Evolutionary conservation across 2,888 invertebrate genomes (phyloP).

Genomic region (Apodemia duryi): DNA sequence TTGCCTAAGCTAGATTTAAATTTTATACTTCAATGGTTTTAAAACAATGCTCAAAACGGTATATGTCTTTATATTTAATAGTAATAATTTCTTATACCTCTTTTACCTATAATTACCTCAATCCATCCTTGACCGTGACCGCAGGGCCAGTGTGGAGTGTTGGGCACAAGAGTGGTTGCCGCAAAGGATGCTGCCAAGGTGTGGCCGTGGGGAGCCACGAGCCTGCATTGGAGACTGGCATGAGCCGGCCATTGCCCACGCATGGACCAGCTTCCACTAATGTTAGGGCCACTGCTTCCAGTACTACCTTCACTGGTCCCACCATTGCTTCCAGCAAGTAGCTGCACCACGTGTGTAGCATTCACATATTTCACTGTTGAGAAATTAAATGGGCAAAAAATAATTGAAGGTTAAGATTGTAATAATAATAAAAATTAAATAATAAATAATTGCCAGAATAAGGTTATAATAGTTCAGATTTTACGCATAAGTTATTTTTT

Average conservation of each 20-base stretch:
- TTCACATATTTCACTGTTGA: conserved; percentile 57
- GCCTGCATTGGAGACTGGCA: conserved; percentile 43
- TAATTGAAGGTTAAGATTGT: no score
- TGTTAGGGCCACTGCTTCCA: not conserved
- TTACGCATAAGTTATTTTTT: no score
- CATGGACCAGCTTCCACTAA: conserved; percentile 44
- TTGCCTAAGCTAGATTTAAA: no score
- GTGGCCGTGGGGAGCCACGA: conserved; percentile 58
- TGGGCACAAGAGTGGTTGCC: conserved; percentile 41
- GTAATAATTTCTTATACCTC: conserved; percentile 7
- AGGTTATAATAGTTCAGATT: no score
- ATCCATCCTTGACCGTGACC: conserved; percentile 70
- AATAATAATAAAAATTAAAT: no score
- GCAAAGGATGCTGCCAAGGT: conserved; percentile 53
- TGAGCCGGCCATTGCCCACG: conserved; percentile 50
- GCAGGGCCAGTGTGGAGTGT: conserved; percentile 47
- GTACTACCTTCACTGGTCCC: not conserved
- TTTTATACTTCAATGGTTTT: no score
- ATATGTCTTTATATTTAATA: no score
- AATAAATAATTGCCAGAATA: no score
- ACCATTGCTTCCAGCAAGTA: conserved; percentile 39
- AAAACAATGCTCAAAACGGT: no score
- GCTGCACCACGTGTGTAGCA: conserved; percentile 51
- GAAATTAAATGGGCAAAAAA: not conserved
- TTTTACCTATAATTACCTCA: conserved; percentile 53